Evolutionary conservation across 37 sponge, comb jelly and placozoan species (phyloP), one percentile per base, ranked within the genome.

Genomic region (Oscarella lobularis): DNA sequence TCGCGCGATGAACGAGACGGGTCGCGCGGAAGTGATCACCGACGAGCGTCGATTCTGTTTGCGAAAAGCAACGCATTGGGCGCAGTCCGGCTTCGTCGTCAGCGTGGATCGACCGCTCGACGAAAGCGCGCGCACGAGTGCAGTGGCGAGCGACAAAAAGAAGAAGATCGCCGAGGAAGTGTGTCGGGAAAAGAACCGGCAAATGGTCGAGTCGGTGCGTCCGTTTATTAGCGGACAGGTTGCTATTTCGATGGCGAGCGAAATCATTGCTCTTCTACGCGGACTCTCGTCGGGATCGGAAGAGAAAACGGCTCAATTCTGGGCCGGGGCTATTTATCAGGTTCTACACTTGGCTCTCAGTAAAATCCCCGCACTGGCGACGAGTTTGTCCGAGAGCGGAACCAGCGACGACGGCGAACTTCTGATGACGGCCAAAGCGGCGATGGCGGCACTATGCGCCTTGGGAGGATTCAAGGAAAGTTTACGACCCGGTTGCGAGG

Each of bases 141-240:
- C 66, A 1, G 77, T 73, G 35, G 72, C 6, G 9, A 75, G 74
- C 3, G 92, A 89, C 60, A 81, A 84, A 75, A 89, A 89, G 78
- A 83, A 82, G 38, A 82, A 86, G 27, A 81, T 86, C 48, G 69
- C 90, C 0, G 93, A 91, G 48, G 74, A 82, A 29, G 88, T 85
- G 31, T 92, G 92, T 33, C 88, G 87, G 78, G 89, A 88, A 80
- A 92, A 82, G 86, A 96, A 96, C 82, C 65, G 79, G 39, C 88
- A 89, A 66, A 39, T 89, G 27, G 73, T 87, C 35, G 89, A 96
- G 55, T 90, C 92, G 0, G 87, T 95, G 0, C 79, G 92, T 9
- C 93, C 97, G 0, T 96, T 96, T 67, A 36, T 96, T 40, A 96
- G 97, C 85, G 97, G 97, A 0, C 90, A 83, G 20, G 93, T 96